Evolutionary conservation across 2,797 vertebrate genomes (phyloP), one percentile per base, ranked within the genome.

Genomic region (Botia almorhae): DNA sequence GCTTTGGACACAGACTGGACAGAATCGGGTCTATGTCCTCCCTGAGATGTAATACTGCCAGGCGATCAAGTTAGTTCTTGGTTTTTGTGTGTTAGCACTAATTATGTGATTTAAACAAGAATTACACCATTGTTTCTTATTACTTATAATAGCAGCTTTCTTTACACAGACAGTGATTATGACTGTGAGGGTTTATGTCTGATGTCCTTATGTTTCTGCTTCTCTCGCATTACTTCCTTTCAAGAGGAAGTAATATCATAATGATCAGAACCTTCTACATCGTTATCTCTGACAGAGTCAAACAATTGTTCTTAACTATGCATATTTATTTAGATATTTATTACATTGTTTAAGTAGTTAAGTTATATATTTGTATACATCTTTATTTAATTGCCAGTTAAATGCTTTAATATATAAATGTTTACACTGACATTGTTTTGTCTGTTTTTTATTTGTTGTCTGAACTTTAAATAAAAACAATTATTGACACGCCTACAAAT

Each of bases 1-100:
- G 98, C 75, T 98, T 98, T 0, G 95, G 96, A 1, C 87, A 91
- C 14, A 93, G 91, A 78, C 90, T 98, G 80, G 96, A 98, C 73
- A 88, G 95, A 68, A 98, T 98, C 0, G 95, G 94, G 33, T 94
- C 94, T n/a, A 89, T 92, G 87, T 96, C 94, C 0, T 91, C 94
- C 19, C 90, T 98, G 90, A 94, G 94, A 17, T 95, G 94, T 85
- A 94, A 93, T 68, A 92, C 90, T 0, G 85, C 90, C 0, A 88
- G 92, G 26, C 91, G 74, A 86, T 87, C 86, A 77, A 92, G 94
- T 95, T 84, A 89, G 92, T 91, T 5, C 19, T 29, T 50, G 10
- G 64, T 11, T 21, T 2, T 21, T 21, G 10, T 58, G n/a, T 19
- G 8, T 58, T 10, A 58, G 8, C 5, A 11, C 36, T 39, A 39